phyloP scores from a whole-genome alignment of 2,797 vertebrate species.

The Neopelma chrysocephalum region DNA sequence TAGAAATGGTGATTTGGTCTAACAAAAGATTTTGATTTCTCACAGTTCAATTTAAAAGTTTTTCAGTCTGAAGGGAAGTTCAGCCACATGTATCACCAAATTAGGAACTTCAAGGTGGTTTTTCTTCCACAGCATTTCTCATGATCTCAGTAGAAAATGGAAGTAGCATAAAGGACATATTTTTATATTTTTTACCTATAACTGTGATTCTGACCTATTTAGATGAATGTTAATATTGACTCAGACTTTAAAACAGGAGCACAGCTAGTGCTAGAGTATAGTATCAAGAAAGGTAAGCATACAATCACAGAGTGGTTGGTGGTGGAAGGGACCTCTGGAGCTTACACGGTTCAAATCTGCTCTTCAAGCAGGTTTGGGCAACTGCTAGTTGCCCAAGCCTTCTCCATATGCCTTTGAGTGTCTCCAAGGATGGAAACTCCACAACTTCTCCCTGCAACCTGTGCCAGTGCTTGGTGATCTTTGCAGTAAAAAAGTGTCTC shows the following conservation, averaged over 20 bases:
- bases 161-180: neutral
- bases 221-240: neutral
- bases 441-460: neutral
- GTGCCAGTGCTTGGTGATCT: neutral
- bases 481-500: neutral
- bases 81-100: neutral
- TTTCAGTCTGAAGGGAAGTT: neutral
- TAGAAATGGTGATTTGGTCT: neutral
- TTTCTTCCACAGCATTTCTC: neutral
- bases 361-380: neutral
- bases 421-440: too few relatives aligned
- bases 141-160: neutral
- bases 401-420: neutral
- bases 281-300: neutral
- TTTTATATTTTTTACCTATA: neutral
- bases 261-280: neutral
- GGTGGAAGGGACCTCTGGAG: neutral
- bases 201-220: neutral
- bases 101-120: neutral
- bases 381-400: neutral
- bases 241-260: neutral
- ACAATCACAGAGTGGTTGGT: neutral
- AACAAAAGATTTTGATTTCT: neutral
- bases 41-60: neutral
- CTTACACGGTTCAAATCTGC: neutral